Percentiles rank a stretch among this genome's conserved stretches.
Conservation (phyloP, 1,140 invertebrate genomes). For the Arctopsyche grandis region DNA sequence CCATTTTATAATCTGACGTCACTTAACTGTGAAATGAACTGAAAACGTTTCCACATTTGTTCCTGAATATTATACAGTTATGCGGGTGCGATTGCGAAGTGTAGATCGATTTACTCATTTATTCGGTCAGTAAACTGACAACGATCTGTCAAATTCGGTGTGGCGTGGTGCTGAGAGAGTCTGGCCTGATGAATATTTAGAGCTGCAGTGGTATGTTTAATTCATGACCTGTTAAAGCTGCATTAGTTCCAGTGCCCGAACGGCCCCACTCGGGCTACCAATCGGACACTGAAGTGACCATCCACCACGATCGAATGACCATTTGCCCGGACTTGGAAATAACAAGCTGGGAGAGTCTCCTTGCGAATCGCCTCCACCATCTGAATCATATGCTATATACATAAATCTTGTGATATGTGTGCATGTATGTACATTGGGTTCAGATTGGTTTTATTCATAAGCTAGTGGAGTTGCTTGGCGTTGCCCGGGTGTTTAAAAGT, state of each 20-base stretch:
- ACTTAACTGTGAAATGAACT: too few relatives aligned
- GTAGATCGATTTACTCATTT: neutral
- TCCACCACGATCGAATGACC: conserved; percentile 28
- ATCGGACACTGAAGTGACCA: conserved; percentile 30
- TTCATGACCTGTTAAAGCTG: conserved; percentile 42
- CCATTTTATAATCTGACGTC: too few relatives aligned
- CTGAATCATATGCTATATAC: too few relatives aligned
- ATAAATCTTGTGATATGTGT: too few relatives aligned
- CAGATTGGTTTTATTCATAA: too few relatives aligned
- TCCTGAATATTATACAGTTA: too few relatives aligned
- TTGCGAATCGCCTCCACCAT: neutral
- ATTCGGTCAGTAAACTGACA: conserved; percentile 16
- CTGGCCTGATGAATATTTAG: conserved; percentile 40
- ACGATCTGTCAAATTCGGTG: conserved; percentile 18
- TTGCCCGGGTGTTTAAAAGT: too few relatives aligned
- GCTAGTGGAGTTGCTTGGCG: too few relatives aligned
- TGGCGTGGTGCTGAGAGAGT: neutral
- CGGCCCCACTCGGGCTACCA: neutral
- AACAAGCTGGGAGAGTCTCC: conserved; percentile 4
- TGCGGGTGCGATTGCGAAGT: too few relatives aligned
- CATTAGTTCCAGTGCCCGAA: conserved; percentile 6
- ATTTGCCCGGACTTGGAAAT: conserved; percentile 13
- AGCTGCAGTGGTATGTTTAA: conserved; percentile 41
- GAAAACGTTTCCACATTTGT: too few relatives aligned
- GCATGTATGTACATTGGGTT: too few relatives aligned